These are phyloP conservation scores for Gymnodraco acuticeps DNA, from an alignment of 2,797 vertebrate genomes.

Conservation along the genomic window DNA sequence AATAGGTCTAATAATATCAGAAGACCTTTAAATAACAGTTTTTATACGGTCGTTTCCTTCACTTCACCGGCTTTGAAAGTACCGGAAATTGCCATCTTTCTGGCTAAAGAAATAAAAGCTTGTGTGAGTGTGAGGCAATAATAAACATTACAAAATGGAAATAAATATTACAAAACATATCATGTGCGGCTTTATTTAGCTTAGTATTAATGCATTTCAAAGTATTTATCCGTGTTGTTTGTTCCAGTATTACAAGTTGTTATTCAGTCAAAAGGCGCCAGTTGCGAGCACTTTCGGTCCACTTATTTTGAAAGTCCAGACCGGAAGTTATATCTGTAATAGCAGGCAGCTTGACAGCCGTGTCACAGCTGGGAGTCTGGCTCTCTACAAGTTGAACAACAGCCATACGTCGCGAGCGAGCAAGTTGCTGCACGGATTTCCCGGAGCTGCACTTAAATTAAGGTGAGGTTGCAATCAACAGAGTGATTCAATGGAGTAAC, in stretches of 20 bases:
- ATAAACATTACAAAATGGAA: background rate
- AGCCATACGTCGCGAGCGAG: constrained; percentile 58
- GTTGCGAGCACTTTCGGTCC: background rate
- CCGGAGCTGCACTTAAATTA: constrained; percentile 56
- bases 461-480: constrained; percentile 63
- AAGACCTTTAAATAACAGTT: background rate
- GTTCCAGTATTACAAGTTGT: background rate
- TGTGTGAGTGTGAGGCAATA: background rate
- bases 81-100: constrained; percentile 10
- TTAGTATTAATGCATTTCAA: rapidly evolving
- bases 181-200: background rate
- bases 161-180: background rate
- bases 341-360: background rate
- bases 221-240: rapidly evolving
- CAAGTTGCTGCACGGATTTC: constrained; percentile 67
- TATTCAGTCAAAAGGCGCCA: rapidly evolving
- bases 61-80: constrained; percentile 4
- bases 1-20: background rate
- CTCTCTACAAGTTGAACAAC: constrained; percentile 70
- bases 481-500: rapidly evolving
- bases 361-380: constrained; percentile 64
- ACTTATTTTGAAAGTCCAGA: constrained; percentile 22
- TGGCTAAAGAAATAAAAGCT: constrained; percentile 32
- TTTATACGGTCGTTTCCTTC: background rate
- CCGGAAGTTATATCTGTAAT: background rate